These are phyloP conservation scores for Nylanderia fulva DNA, from an alignment of 1,140 invertebrate genomes.

Conservation along the genomic window DNA sequence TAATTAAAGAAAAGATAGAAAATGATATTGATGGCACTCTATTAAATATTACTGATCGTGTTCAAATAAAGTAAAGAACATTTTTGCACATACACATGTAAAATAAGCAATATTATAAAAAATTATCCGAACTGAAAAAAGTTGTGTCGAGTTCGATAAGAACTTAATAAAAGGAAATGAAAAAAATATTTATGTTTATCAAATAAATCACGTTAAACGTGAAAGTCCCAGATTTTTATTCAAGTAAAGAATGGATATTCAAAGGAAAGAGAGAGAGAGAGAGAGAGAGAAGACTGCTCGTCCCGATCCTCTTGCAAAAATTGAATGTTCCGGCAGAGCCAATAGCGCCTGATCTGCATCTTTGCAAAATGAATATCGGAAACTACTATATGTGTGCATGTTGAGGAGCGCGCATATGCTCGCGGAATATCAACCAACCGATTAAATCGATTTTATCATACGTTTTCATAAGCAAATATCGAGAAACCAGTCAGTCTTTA, in stretches of 20 bases:
- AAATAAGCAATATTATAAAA: slow-evolving; percentile 1
- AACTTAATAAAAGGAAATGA: slow-evolving; percentile 24
- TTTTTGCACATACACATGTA: background rate
- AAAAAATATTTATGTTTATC: background rate
- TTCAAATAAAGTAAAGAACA: background rate
- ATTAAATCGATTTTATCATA: slow-evolving; percentile 55
- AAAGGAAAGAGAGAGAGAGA: too few species aligned
- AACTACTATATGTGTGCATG: slow-evolving; percentile 45
- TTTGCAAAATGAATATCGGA: slow-evolving; percentile 62
- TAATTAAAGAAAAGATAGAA: too few species aligned
- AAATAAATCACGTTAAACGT: slow-evolving; percentile 31
- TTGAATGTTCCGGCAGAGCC: slow-evolving; percentile 55
- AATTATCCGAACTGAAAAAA: background rate
- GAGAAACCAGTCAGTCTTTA: slow-evolving; percentile 53
- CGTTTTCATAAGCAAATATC: slow-evolving; percentile 57
- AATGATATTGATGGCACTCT: background rate
- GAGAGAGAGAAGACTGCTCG: slow-evolving; percentile 13
- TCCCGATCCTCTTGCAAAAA: slow-evolving; percentile 46
- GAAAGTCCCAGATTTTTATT: slow-evolving; percentile 23
- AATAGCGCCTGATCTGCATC: slow-evolving; percentile 62
- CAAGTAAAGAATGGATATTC: slow-evolving; percentile 53
- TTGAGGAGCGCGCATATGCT: slow-evolving; percentile 56
- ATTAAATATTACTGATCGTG: background rate
- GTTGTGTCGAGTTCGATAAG: background rate
- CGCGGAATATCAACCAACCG: slow-evolving; percentile 54